Percentiles rank a stretch among this genome's conserved stretches.
These are phyloP conservation scores for Drosophila paramelanica DNA, from an alignment of 2,888 invertebrate species.

Conservation along the genomic window DNA sequence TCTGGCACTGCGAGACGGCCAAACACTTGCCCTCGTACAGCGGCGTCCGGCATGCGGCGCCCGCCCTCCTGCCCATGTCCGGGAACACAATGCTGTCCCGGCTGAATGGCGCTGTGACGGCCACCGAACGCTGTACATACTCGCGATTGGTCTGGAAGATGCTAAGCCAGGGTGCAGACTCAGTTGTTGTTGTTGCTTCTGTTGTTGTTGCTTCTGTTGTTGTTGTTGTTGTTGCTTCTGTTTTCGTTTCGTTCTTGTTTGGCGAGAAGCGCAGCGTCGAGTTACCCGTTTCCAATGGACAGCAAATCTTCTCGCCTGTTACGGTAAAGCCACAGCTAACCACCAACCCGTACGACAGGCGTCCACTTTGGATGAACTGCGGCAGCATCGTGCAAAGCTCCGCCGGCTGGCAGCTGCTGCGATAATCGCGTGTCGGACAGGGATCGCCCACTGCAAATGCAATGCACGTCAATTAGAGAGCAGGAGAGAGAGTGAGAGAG, in stretches of 20 bases:
- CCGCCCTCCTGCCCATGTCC: background rate
- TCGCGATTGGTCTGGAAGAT: conserved; percentile 63
- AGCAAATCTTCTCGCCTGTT: conserved; percentile 61
- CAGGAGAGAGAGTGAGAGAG: too few relatives aligned
- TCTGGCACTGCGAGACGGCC: conserved; percentile 48
- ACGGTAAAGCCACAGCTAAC: conserved; percentile 54
- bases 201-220: conserved; percentile 1
- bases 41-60: conserved; percentile 49
- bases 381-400: conserved; percentile 43
- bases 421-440: conserved; percentile 53
- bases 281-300: conserved; percentile 37
- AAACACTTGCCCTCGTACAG: conserved; percentile 60
- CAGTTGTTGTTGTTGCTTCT: conserved; percentile 10
- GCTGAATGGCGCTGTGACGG: background rate
- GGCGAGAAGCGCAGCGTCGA: conserved; percentile 15
- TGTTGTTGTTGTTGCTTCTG: conserved; percentile 4
- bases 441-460: conserved; percentile 61
- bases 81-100: conserved; percentile 9
- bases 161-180: conserved; percentile 37
- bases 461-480: background rate
- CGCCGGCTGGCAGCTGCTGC: conserved; percentile 54
- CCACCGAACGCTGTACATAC: conserved; percentile 27
- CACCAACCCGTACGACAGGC: conserved; percentile 25
- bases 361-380: conserved; percentile 28
- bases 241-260: background rate